These are phyloP conservation scores for Drosophila lowei DNA, from an alignment of 1,140 invertebrate species.

Conservation along the genomic window DNA sequence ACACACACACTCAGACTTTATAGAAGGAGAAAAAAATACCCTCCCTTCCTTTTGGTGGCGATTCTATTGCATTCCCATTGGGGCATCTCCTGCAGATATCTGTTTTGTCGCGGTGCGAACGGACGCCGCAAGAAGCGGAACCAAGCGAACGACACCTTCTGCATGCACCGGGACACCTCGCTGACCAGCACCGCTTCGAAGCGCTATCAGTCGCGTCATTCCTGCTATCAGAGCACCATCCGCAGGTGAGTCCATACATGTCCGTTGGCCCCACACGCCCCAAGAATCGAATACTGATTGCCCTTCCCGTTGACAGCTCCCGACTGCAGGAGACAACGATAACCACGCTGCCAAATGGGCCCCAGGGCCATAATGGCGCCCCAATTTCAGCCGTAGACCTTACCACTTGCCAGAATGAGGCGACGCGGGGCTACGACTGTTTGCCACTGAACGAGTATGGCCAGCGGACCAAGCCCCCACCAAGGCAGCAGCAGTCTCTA, in stretches of 20 bases:
- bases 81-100: conserved; percentile 58
- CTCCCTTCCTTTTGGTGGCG: too few relatives aligned
- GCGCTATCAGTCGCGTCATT: conserved; percentile 72
- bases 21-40: too few relatives aligned
- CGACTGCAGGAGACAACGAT: conserved; percentile 80
- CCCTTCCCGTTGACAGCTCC: conserved; percentile 34
- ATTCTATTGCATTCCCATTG: background rate
- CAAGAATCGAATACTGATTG: background rate
- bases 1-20: too few relatives aligned
- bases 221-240: conserved; percentile 77
- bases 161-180: conserved; percentile 79
- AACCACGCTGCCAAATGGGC: conserved; percentile 70
- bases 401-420: conserved; percentile 33
- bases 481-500: conserved; percentile 55
- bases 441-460: conserved; percentile 50
- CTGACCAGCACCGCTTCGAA: conserved; percentile 81
- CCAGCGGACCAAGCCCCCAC: conserved; percentile 37
- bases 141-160: conserved; percentile 72
- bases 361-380: conserved; percentile 40
- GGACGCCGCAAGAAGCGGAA: conserved; percentile 70
- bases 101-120: conserved; percentile 73
- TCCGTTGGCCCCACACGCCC: background rate
- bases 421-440: conserved; percentile 48
- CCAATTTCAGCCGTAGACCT: conserved; percentile 36
- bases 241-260: conserved; percentile 61